Evolutionary conservation across 2,797 vertebrate species (phyloP), one percentile per base, ranked within the genome.

Genomic region (Gallinago solitaria): DNA sequence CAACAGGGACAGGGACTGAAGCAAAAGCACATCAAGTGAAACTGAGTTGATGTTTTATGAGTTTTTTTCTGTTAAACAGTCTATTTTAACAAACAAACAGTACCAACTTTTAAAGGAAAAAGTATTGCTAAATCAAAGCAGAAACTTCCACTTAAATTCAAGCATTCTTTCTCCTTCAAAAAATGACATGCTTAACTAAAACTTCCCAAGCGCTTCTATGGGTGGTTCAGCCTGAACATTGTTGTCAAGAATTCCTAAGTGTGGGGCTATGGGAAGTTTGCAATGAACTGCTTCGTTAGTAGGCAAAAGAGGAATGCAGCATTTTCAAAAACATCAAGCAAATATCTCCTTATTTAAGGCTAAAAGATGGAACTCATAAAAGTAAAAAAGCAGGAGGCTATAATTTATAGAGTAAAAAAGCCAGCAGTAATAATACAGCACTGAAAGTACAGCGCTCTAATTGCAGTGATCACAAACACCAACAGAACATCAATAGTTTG

Each of bases 311-410:
- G 94, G 96, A 97, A 92, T 93, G 90, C 87, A 93, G 95, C 94
- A 96, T 80, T 88, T 95, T 54, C 23, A 89, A 89, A 94, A 94
- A 82, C 61, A 91, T 59, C 56, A 83, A 85, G 90, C 92, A 87
- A 97, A 93, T 95, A 88, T 95, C 91, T 97, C 94, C 93, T 96
- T 76, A 75, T 87, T 98, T 98, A 98, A 97, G 97, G 96, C 97
- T 96, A 93, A 97, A 97, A 87, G 93, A 98, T 68, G 81, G 87
- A 97, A 95, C 95, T 91, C 30, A 80, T 84, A 76, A 78, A 89
- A 96, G 93, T 96, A 78, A 90, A 93, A 95, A 94, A 92, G 91
- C 93, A 88, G 43, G 87, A 96, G 79, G 85, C 24, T 54, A 30
- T 19, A 54, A 54, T 48, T 83, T 71, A 60, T 1, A 94, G 91